Evolutionary conservation across 2,797 vertebrate genomes (phyloP).

Genomic region (Melopsittacus undulatus): DNA sequence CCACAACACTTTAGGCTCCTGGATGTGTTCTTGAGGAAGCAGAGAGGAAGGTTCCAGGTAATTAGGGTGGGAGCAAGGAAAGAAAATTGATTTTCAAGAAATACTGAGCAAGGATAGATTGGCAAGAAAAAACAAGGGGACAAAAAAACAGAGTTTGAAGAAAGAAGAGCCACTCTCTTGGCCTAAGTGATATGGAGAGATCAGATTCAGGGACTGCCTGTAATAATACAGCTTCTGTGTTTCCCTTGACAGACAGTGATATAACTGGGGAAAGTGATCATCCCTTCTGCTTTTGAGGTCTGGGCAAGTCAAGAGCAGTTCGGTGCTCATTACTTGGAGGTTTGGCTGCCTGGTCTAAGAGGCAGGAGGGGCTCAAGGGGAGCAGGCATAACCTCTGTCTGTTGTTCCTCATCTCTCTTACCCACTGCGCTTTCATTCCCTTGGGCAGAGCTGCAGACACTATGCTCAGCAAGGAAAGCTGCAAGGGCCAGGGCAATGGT

Average conservation of each 20-base stretch:
- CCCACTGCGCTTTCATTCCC: fast-evolving
- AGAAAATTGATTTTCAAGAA: background rate
- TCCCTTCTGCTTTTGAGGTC: background rate
- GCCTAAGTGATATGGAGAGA: background rate
- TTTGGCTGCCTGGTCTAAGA: background rate
- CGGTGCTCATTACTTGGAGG: background rate
- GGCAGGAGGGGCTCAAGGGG: background rate
- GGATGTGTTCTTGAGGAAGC: background rate
- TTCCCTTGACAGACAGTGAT: background rate
- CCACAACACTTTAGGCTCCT: background rate
- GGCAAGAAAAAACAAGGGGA: background rate
- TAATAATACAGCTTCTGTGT: background rate
- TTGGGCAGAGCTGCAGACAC: background rate
- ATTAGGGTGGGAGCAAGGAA: background rate
- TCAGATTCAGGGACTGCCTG: background rate
- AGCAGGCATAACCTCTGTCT: background rate
- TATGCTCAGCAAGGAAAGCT: background rate
- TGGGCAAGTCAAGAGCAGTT: background rate
- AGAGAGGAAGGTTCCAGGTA: background rate
- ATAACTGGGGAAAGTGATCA: background rate
- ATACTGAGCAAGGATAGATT: background rate
- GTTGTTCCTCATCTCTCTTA: background rate
- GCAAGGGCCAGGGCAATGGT: background rate
- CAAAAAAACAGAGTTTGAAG: background rate
- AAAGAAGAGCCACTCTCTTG: background rate